These are phyloP conservation scores for Novumbra hubbsi DNA, from an alignment of 2,797 vertebrate species.

Conservation along the genomic window DNA sequence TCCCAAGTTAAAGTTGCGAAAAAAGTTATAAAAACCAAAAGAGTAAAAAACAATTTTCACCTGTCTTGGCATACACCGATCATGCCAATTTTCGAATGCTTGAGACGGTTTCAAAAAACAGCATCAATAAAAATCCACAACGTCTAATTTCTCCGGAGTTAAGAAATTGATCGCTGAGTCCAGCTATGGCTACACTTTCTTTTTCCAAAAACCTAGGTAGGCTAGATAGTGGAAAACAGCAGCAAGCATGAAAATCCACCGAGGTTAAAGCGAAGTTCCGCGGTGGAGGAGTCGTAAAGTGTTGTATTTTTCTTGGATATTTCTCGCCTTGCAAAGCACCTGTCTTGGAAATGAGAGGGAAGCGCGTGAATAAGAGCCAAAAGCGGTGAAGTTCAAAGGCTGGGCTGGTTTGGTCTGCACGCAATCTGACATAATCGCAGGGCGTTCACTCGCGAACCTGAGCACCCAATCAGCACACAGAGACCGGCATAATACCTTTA, in stretches of 20 bases:
- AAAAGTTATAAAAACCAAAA: slow-evolving; percentile 63
- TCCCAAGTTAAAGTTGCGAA: slow-evolving; percentile 58
- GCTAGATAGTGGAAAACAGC: slow-evolving; percentile 37
- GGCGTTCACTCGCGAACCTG: slow-evolving; percentile 89
- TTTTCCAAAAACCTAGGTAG: slow-evolving; percentile 30
- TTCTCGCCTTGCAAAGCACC: slow-evolving; percentile 80
- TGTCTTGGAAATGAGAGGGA: slow-evolving; percentile 86
- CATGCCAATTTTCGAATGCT: slow-evolving; percentile 69
- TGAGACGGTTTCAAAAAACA: slow-evolving; percentile 38
- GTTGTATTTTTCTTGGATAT: slow-evolving; percentile 71
- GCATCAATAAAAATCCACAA: slow-evolving; percentile 65
- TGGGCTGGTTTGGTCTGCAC: slow-evolving; percentile 86
- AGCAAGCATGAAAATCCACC: slow-evolving; percentile 71
- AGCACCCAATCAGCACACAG: slow-evolving; percentile 86
- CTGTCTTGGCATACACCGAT: slow-evolving; percentile 69
- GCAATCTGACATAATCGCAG: slow-evolving; percentile 94
- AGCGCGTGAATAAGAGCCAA: slow-evolving; percentile 83
- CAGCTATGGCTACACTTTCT: slow-evolving; percentile 32
- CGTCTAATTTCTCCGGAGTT: slow-evolving; percentile 51
- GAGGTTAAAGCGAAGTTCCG: slow-evolving; percentile 71
- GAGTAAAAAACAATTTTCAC: slow-evolving; percentile 66
- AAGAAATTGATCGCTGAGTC: slow-evolving; percentile 59
- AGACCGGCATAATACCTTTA: slow-evolving; percentile 79
- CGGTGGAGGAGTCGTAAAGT: slow-evolving; percentile 63
- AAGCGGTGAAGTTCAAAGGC: slow-evolving; percentile 95